Evolutionary conservation across 53 echinoderm and acorn worm species (phyloP).

Genomic region (Actinopyga echinites): DNA sequence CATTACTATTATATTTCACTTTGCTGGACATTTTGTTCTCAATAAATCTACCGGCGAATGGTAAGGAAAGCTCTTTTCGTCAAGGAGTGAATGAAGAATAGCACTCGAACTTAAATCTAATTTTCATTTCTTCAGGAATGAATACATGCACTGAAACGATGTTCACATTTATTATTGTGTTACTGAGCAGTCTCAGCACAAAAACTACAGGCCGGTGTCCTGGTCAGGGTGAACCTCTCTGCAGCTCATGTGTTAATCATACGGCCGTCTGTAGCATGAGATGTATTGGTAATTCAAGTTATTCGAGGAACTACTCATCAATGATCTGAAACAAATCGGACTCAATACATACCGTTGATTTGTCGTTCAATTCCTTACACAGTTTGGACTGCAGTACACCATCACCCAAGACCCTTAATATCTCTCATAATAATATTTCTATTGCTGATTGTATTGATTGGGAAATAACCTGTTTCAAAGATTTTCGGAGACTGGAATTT

Average conservation of each 20-base stretch:
- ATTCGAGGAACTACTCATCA: not conserved
- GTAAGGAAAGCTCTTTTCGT: too few species aligned
- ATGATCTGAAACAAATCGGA: not conserved
- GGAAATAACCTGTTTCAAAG: not conserved
- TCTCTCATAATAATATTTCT: not conserved
- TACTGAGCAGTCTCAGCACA: too few species aligned
- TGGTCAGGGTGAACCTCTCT: too few species aligned
- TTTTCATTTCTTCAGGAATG: too few species aligned
- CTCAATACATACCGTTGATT: not conserved
- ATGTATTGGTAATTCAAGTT: not conserved
- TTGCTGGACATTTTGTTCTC: too few species aligned
- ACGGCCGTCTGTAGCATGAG: conserved; percentile 1
- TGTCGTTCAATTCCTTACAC: not conserved
- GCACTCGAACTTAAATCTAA: too few species aligned
- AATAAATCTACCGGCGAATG: too few species aligned
- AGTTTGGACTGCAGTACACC: not conserved
- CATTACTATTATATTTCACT: too few species aligned
- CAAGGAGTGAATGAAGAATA: too few species aligned
- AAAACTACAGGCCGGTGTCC: not conserved
- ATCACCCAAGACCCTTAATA: not conserved
- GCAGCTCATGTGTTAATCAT: not conserved
- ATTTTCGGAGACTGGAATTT: not conserved
- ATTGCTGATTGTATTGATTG: not conserved
- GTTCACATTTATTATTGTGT: too few species aligned
- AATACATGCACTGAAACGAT: too few species aligned